Base-by-base conservation (phyloP, 1,140 invertebrate genomes). In the roundworm (Caenorhabditis elegans) region DNA sequence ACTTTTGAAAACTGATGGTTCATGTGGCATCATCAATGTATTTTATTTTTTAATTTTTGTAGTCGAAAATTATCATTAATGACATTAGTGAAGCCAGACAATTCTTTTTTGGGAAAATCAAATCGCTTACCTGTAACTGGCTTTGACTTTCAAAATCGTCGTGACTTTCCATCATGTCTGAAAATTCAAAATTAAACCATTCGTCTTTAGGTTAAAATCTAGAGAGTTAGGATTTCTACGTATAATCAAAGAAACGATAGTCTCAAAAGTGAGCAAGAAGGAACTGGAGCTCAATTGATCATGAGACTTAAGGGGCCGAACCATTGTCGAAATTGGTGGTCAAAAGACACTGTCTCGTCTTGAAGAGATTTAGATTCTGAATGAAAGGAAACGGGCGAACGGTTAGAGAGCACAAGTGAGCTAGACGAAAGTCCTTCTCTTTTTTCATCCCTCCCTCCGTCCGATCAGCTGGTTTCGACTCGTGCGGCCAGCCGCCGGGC, bases 261-360 rank as follows among this genome's bases (percentile, higher is more conserved):
- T 8, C 3, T 17, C 15, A 60, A 34, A 60, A 39, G 19, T 31
- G 43, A 70, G 31, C 22, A 34, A 13, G 60, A 36, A 26, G 31
- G 55, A 60, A 34, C 17, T 19, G 28, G 60, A 70, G 60, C 60
- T 70, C 34, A 70, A 70, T 70, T 70, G 60, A 70, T 70, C 60
- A 70, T 39, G 60, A 24, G 60, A 70, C 60, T 70, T 39, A 70
- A 70, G 60, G 60, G 60, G 60, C 60, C 60, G 60, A 70, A 70
- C 60, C 31, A 70, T 70, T 70, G 34, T 5, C 15, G 60, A 70
- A 70, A 70, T 70, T 70, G 60, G 60, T 70, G 60, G 60, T 70
- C 60, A 70, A 70, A 70, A 31, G 60, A 70, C 60, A 43, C 60
- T 39, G 34, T 39, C 34, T 70, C 60, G 10, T 70, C 60, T 5